phyloP scores from a whole-genome alignment of 2,113 vertebrate species.

The Cyanoliseus patagonus region DNA sequence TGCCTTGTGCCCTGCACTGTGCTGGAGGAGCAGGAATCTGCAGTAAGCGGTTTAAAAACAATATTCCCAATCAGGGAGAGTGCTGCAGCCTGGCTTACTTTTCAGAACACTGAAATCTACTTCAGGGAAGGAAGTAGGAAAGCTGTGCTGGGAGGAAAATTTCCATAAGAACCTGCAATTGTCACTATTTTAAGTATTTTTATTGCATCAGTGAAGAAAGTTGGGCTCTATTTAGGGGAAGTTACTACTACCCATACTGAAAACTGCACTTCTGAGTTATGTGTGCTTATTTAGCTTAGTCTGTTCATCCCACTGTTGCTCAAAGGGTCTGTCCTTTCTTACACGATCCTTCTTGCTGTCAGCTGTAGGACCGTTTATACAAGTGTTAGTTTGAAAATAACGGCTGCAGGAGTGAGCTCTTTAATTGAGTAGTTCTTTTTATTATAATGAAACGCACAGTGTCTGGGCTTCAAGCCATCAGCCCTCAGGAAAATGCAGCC shows the following conservation, averaged over 20 bases:
- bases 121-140: conserved; percentile 33
- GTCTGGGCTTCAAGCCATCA: conserved; percentile 48
- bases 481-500: conserved; percentile 17
- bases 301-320: background rate
- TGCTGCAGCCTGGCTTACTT: conserved; percentile 34
- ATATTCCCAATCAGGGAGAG: conserved; percentile 41
- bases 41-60: background rate
- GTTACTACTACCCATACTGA: background rate
- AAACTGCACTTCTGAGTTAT: background rate
- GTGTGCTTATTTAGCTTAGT: background rate
- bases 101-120: background rate
- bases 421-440: conserved; percentile 33
- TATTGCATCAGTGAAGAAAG: background rate
- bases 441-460: conserved; percentile 27
- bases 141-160: conserved; percentile 3
- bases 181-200: conserved; percentile 27
- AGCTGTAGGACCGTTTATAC: background rate
- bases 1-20: background rate
- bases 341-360: background rate
- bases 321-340: background rate
- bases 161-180: conserved; percentile 1
- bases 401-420: background rate
- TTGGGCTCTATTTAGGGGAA: background rate
- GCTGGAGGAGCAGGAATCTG: background rate
- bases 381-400: conserved; percentile 22